Conservation (phyloP, 2,888 invertebrate species). For the Oligia strigilis region DNA sequence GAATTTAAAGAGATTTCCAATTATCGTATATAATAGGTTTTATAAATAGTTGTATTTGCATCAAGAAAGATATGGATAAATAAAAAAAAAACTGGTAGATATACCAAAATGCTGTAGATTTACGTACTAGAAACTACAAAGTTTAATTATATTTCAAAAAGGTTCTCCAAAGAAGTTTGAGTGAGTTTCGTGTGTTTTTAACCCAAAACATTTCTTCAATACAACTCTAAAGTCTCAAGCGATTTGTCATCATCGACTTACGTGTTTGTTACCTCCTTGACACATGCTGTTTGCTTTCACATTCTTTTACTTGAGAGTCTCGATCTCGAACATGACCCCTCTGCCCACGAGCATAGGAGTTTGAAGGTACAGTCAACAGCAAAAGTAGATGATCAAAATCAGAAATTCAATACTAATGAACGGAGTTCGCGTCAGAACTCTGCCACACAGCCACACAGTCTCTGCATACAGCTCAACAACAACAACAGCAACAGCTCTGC, state of each 20-base stretch:
- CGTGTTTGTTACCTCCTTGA: slow-evolving; percentile 80
- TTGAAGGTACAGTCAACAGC: no score
- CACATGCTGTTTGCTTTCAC: slow-evolving; percentile 83
- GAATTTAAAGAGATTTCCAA: not conserved
- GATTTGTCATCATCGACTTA: slow-evolving; percentile 37
- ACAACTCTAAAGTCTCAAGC: slow-evolving; percentile 19
- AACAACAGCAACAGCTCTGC: no score
- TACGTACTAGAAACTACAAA: not conserved
- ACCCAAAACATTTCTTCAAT: not conserved
- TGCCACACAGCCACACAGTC: no score
- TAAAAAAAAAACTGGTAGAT: not conserved
- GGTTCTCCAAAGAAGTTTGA: not conserved
- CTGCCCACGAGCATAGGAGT: slow-evolving; percentile 57
- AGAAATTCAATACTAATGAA: no score
- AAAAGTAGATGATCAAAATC: no score
- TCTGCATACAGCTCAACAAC: no score
- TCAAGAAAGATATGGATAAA: not conserved
- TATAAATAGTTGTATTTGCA: not conserved
- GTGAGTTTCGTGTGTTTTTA: not conserved
- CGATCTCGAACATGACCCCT: slow-evolving; percentile 68
- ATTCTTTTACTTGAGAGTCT: slow-evolving; percentile 78
- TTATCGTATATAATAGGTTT: not conserved
- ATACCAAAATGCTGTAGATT: not conserved
- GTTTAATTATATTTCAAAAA: not conserved
- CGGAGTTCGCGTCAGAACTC: no score